These are phyloP conservation scores for Crepidodera aurea DNA, from an alignment of 2,888 invertebrate species.

Conservation along the genomic window DNA sequence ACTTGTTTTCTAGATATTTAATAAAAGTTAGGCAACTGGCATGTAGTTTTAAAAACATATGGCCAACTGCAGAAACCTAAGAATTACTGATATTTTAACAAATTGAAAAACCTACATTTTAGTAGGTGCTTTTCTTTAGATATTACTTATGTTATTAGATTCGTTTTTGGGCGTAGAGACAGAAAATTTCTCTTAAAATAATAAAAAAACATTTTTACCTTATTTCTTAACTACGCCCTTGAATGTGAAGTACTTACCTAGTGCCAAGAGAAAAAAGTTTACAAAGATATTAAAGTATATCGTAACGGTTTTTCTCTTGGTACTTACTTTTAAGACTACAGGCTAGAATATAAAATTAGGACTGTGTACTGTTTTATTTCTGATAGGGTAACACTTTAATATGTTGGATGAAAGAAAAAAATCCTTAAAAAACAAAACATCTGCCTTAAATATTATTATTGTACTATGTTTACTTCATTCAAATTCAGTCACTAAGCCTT, in stretches of 20 bases:
- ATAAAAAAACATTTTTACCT: too few species aligned
- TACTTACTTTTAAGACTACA: not conserved
- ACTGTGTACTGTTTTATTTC: not conserved
- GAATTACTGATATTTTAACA: constrained; percentile 27
- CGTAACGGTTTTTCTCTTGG: not conserved
- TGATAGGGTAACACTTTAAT: not conserved
- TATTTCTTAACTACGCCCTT: not conserved
- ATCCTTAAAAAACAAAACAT: constrained; percentile 4
- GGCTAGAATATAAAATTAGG: constrained; percentile 3
- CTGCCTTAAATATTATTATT: not conserved
- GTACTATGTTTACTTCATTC: too few species aligned
- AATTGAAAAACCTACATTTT: constrained; percentile 32
- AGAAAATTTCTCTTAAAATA: not conserved
- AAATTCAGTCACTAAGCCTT: too few species aligned
- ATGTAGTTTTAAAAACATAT: constrained; percentile 4
- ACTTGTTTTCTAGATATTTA: not conserved
- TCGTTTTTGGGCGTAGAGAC: not conserved
- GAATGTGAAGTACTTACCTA: not conserved
- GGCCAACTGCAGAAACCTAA: constrained; percentile 33
- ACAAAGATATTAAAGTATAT: not conserved
- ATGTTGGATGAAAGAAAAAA: not conserved
- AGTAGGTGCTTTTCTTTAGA: constrained; percentile 32
- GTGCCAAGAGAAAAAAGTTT: not conserved
- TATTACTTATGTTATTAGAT: constrained; percentile 13
- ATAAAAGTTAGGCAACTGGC: not conserved